phyloP scores from a whole-genome alignment of 2,113 vertebrate species.

The Pagrus major region DNA sequence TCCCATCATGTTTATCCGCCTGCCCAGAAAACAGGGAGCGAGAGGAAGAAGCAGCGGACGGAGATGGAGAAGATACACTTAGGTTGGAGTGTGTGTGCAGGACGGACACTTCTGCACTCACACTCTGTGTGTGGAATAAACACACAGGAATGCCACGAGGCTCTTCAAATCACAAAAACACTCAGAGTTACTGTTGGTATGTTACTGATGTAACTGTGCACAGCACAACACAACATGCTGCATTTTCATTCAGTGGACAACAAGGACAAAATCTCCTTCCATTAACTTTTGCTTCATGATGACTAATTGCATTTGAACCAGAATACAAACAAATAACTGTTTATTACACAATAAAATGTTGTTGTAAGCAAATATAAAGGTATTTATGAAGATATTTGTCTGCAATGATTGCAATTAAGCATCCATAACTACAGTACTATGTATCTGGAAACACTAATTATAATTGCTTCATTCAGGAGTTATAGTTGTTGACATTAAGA shows the following conservation, averaged over 20 bases:
- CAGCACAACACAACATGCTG: background rate
- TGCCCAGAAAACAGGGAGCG: slow-evolving; percentile 89
- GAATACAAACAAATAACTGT: background rate
- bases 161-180: background rate
- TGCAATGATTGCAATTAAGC: no score
- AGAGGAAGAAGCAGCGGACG: slow-evolving; percentile 65
- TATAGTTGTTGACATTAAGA: background rate
- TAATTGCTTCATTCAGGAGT: background rate
- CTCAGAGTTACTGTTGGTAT: background rate
- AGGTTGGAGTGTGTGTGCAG: slow-evolving; percentile 33
- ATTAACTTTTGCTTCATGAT: background rate
- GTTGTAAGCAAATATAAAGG: background rate
- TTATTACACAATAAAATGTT: background rate
- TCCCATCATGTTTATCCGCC: slow-evolving; percentile 92
- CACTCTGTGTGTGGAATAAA: slow-evolving; percentile 10
- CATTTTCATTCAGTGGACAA: background rate
- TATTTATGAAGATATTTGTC: background rate
- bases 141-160: slow-evolving; percentile 15
- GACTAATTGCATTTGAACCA: background rate
- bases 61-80: slow-evolving; percentile 61
- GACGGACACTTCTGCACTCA: slow-evolving; percentile 9
- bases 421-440: no score
- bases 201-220: slow-evolving; percentile 3
- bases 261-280: background rate
- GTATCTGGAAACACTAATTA: no score